These are phyloP conservation scores for Cantharis nigra DNA, from an alignment of 2,888 invertebrate genomes.

Conservation along the genomic window DNA sequence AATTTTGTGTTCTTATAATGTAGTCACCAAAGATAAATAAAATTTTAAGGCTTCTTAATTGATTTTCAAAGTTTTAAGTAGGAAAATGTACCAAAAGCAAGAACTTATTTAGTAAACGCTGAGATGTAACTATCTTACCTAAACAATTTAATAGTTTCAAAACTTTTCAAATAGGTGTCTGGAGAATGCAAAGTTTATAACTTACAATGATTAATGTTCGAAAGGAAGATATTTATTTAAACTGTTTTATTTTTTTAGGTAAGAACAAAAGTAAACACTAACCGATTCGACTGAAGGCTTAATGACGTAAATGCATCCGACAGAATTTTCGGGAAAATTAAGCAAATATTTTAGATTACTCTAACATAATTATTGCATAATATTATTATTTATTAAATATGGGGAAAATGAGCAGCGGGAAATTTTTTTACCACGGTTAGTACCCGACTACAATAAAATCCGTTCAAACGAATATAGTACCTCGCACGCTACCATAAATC, in stretches of 20 bases:
- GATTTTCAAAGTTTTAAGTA: neutral
- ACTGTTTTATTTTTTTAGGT: neutral
- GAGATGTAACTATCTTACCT: slow-evolving; percentile 20
- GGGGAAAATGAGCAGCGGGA: no score
- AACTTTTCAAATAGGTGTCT: slow-evolving; percentile 20
- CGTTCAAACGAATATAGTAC: no score
- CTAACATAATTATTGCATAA: no score
- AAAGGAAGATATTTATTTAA: slow-evolving; percentile 2
- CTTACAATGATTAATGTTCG: neutral
- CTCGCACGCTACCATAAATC: no score
- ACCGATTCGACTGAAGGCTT: neutral
- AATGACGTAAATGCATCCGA: neutral
- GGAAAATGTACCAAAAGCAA: neutral
- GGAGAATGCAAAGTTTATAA: slow-evolving; percentile 9
- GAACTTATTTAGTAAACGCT: neutral
- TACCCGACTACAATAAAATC: no score
- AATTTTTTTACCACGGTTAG: no score
- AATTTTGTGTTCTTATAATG: neutral
- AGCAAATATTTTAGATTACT: neutral
- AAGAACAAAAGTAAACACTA: neutral
- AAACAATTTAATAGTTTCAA: slow-evolving; percentile 27
- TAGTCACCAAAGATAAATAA: slow-evolving; percentile 1
- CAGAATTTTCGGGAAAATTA: neutral
- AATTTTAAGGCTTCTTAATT: neutral
- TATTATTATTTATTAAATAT: no score